Evolutionary conservation across 2,888 invertebrate species (phyloP), one percentile per base, ranked within the genome.

Genomic region (Dioctria linearis): DNA sequence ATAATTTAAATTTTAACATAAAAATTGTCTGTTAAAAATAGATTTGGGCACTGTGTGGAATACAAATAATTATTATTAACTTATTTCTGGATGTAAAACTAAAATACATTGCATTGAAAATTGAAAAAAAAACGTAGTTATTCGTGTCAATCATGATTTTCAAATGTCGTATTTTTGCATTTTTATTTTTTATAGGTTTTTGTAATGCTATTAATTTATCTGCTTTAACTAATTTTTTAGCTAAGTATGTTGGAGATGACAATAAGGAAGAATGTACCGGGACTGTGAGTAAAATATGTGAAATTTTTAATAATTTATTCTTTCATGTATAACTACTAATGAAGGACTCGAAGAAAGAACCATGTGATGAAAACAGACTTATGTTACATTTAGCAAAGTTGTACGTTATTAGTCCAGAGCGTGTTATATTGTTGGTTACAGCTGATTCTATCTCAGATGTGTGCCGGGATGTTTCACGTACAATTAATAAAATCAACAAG

Each of bases 371-470:
- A 83, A 90, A 91, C 83, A 86, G 87, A 80, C 82, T 91, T 59
- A 86, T 91, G 84, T 83, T 87, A 79, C 90, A 90, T 83, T 86
- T 91, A 82, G 91, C 91, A 1, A 88, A 90, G 79, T 86, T 91
- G 67, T 90, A 90, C 85, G 88, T 90, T 4, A 89, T 90, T 13
- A 91, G 90, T 86, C 91, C 91, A 0, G 91, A 92, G 85, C 89
- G 90, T 57, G 90, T 92, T 80, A 85, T 91, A 2, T 86, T 89
- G 81, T 84, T 91, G 49, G 85, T 90, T 40, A 87, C 90, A 0
- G 84, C 87, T 51, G 86, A 88, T 5, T 87, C 89, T 57, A 73
- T 90, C 3, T n/a, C 54, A 81, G 88, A 83, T 39, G 84, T 85
- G 5, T 88, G 88, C 51, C 82, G 79, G 3, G 85, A 85, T 49